Evolutionary conservation across 2,888 invertebrate genomes (phyloP).

Genomic region (Deroplatys truncata): DNA sequence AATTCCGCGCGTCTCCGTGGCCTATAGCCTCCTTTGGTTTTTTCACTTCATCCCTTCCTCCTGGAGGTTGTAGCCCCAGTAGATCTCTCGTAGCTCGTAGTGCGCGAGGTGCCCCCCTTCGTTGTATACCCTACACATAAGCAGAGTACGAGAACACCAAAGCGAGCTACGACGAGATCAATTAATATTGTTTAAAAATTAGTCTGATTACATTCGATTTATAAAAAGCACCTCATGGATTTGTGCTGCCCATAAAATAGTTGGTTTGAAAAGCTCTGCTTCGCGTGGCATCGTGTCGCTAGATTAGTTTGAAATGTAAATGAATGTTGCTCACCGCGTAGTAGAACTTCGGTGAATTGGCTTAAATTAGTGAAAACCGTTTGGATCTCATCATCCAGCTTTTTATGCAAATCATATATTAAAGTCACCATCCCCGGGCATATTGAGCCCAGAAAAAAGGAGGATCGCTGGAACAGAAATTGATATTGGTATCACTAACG

Average conservation of each 20-base stretch:
- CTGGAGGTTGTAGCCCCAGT: too few species aligned
- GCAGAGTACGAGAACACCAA: too few species aligned
- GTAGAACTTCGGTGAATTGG: background rate
- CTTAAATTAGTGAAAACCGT: background rate
- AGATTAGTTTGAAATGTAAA: background rate
- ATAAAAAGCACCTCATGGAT: background rate
- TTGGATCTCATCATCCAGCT: background rate
- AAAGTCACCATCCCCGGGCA: background rate
- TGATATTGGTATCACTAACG: background rate
- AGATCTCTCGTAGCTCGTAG: too few species aligned
- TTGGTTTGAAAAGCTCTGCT: background rate
- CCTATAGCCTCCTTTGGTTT: too few species aligned
- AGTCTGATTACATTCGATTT: background rate
- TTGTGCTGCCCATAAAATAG: background rate
- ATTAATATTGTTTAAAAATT: background rate
- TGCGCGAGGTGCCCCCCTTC: too few species aligned
- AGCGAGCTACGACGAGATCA: too few species aligned
- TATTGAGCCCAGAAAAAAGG: background rate
- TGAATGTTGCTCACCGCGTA: background rate
- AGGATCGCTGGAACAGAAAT: background rate
- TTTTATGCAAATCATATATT: background rate
- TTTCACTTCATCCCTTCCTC: too few species aligned
- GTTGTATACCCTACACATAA: too few species aligned
- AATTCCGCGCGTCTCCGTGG: too few species aligned
- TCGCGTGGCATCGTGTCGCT: background rate